Conservation (phyloP, 2,797 vertebrate genomes). For the Apodemus agrarius region DNA sequence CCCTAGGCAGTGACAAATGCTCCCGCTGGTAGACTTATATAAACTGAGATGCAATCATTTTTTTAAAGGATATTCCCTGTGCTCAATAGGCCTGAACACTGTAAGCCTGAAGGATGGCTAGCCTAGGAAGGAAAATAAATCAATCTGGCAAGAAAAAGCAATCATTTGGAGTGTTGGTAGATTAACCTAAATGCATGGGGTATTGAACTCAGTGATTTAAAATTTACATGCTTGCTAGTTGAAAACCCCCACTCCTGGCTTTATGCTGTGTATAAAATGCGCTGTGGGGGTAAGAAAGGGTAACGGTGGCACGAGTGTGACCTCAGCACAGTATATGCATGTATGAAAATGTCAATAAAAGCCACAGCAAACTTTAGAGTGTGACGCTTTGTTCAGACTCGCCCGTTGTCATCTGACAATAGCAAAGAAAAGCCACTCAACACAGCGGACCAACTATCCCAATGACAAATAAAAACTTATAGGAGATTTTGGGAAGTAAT, state of each 20-base stretch:
- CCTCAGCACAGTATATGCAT: not conserved
- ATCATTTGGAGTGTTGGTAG: conserved; percentile 63
- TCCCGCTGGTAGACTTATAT: conserved; percentile 63
- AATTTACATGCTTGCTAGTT: conserved; percentile 63
- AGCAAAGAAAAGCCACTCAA: not conserved
- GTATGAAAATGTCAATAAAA: not conserved
- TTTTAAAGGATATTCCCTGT: conserved; percentile 56
- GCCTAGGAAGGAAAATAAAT: conserved; percentile 67
- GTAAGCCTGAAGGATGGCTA: conserved; percentile 64
- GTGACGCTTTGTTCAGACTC: conserved; percentile 3
- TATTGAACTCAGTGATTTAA: conserved; percentile 66
- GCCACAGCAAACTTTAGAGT: not conserved
- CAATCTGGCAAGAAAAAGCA: conserved; percentile 69
- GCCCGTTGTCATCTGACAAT: not conserved
- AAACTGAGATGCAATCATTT: conserved; percentile 66
- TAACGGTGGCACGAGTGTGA: not conserved
- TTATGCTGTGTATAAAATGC: conserved; percentile 23
- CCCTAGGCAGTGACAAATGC: conserved; percentile 71
- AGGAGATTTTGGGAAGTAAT: not conserved
- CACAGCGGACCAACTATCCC: not conserved
- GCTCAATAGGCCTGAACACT: conserved; percentile 61
- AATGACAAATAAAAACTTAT: not conserved
- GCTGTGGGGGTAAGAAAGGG: not conserved
- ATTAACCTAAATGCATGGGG: conserved; percentile 30
- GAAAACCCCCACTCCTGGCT: conserved; percentile 41